Conservation (phyloP, 2,797 vertebrate species). For the Ibycter americanus region DNA sequence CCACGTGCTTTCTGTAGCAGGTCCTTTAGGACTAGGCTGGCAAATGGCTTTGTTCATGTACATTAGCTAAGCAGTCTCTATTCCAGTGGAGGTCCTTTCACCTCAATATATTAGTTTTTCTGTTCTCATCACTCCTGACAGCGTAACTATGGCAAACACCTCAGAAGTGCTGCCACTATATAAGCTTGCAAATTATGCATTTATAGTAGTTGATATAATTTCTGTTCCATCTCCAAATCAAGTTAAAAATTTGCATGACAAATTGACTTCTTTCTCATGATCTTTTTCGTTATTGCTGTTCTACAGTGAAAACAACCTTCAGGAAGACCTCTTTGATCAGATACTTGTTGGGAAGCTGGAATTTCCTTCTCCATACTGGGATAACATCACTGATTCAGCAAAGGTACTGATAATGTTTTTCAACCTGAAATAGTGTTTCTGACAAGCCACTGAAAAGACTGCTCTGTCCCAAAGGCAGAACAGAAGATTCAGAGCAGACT, state of each 20-base stretch:
- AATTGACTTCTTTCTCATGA: neutral
- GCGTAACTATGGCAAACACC: neutral
- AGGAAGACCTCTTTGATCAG: conserved; percentile 98
- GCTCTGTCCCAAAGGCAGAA: neutral
- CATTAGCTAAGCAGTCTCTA: neutral
- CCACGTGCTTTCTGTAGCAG: neutral
- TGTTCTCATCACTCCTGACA: neutral
- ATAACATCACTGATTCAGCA: conserved; percentile 92
- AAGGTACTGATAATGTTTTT: conserved; percentile 79
- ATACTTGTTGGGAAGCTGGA: conserved; percentile 91
- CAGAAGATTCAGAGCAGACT: neutral
- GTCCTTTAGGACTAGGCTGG: neutral
- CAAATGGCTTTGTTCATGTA: neutral
- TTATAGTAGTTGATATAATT: neutral
- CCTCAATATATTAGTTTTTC: neutral
- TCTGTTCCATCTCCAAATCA: neutral
- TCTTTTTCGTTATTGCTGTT: neutral
- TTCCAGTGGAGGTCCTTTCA: neutral
- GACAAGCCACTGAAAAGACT: neutral
- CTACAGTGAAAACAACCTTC: conserved; percentile 90
- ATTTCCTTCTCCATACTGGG: conserved; percentile 97
- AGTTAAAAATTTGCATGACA: neutral
- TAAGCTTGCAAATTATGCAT: neutral
- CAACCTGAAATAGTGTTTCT: neutral
- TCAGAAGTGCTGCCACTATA: neutral